Conservation (phyloP, 2,113 vertebrate species). For the Ploceus nigricollis region DNA sequence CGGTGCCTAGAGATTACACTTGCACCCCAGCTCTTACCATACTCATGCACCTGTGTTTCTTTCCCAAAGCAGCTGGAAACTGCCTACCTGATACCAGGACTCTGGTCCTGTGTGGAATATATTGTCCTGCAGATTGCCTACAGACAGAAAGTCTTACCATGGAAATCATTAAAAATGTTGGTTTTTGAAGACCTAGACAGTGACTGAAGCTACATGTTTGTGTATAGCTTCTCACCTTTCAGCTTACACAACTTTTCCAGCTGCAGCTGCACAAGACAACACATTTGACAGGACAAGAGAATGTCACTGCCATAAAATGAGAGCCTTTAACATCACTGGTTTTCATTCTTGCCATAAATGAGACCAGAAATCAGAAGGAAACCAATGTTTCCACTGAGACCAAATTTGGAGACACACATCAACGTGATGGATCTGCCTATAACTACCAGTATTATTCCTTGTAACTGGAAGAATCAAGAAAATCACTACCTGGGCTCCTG, state of each 20-base stretch:
- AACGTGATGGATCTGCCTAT: neutral
- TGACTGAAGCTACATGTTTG: neutral
- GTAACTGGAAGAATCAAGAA: neutral
- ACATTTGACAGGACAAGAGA: neutral
- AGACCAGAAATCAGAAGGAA: neutral
- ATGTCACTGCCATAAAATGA: neutral
- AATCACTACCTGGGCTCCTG: neutral
- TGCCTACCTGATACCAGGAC: neutral
- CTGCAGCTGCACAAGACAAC: neutral
- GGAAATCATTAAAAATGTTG: neutral
- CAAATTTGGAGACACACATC: neutral
- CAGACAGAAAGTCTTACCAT: neutral
- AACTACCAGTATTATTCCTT: neutral
- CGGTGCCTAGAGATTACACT: fast-evolving
- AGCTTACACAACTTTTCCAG: neutral
- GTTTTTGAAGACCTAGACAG: neutral
- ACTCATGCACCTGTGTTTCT: neutral
- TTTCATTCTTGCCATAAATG: neutral
- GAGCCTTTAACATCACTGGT: neutral
- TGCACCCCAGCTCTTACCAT: neutral
- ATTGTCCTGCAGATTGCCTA: neutral
- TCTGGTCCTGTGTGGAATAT: neutral
- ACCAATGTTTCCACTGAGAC: neutral
- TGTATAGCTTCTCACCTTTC: neutral
- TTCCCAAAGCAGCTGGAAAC: neutral